A percentile compares a stretch with the other conserved stretches of the same genome.
These are phyloP conservation scores for Mnemiopsis leidyi DNA, from an alignment of 37 sponge, comb jelly and placozoan species.

Conservation along the genomic window DNA sequence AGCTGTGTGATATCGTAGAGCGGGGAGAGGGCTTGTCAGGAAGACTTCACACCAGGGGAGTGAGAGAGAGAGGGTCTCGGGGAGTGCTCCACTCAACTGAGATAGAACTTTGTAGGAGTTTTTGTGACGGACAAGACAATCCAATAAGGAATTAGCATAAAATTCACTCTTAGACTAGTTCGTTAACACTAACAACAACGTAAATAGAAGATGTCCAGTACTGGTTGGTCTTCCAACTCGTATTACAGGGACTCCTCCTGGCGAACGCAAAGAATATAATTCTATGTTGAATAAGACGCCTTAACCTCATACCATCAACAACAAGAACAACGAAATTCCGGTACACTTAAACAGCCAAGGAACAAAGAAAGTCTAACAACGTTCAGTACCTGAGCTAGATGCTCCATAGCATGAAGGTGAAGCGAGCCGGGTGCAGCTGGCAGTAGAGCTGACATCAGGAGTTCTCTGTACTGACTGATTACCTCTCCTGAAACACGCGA, in stretches of 20 bases:
- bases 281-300: too few relatives aligned
- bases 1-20: neutral
- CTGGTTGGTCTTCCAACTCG: too few relatives aligned
- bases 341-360: neutral
- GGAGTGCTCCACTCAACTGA: neutral
- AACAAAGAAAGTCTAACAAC: neutral
- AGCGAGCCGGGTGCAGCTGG: neutral
- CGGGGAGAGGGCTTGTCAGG: neutral
- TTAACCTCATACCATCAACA: too few relatives aligned
- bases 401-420: neutral
- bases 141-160: too few relatives aligned
- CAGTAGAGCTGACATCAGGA: neutral
- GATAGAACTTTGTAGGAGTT: neutral
- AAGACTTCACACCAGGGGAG: neutral
- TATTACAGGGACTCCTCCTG: too few relatives aligned
- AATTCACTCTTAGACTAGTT: too few relatives aligned
- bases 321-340: neutral
- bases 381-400: neutral
- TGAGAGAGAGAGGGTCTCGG: neutral
- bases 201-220: too few relatives aligned
- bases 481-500: too few relatives aligned
- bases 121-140: too few relatives aligned
- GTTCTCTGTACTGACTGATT: neutral
- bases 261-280: too few relatives aligned
- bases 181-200: too few relatives aligned